These are phyloP conservation scores for Clarias magur DNA, from an alignment of 2,113 vertebrate genomes.

Conservation along the genomic window DNA sequence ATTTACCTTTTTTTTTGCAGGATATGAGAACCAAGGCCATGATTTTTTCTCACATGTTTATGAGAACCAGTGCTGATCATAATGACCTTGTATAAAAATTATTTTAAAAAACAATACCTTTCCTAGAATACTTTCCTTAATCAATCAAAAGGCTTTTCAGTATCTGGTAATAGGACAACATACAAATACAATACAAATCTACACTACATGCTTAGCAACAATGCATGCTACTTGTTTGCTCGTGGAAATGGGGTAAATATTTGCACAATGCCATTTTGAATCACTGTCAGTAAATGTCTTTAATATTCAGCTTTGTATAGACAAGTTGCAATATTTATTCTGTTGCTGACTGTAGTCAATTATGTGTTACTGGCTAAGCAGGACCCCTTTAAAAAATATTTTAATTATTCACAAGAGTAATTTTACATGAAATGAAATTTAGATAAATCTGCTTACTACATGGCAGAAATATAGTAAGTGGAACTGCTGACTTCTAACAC, in stretches of 20 bases:
- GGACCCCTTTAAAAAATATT: background rate
- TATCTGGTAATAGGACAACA: background rate
- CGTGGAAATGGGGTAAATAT: background rate
- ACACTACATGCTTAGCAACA: background rate
- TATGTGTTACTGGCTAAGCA: background rate
- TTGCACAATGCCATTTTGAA: background rate
- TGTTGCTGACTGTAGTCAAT: background rate
- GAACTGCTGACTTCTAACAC: background rate
- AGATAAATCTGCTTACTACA: background rate
- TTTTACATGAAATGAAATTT: constrained; percentile 1
- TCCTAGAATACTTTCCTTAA: background rate
- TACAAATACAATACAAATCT: background rate
- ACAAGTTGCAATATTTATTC: background rate
- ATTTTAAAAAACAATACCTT: background rate
- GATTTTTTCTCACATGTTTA: background rate
- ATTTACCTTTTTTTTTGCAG: background rate
- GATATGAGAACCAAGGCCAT: background rate
- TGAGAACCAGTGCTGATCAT: background rate
- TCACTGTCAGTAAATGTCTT: background rate
- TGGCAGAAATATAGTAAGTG: background rate
- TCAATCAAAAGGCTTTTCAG: background rate
- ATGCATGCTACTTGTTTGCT: background rate
- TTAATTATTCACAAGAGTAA: background rate
- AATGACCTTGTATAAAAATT: background rate
- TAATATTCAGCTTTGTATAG: background rate